phyloP scores from a whole-genome alignment of 2,797 vertebrate genomes.

The Craterocephalus amniculus region DNA sequence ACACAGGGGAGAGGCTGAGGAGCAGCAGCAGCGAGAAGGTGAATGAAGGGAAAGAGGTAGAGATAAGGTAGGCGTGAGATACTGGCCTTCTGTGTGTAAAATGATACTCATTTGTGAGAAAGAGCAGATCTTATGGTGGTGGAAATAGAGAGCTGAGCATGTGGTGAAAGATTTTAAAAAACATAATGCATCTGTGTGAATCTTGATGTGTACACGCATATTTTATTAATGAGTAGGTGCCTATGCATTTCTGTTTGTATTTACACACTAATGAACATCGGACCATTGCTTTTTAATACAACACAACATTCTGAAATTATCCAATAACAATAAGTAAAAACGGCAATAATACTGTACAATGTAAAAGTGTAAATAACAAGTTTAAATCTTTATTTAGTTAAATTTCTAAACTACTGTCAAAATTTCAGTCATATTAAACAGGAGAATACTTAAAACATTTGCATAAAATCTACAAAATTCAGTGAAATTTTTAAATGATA shows the following conservation, averaged over 20 bases:
- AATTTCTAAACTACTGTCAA: not conserved
- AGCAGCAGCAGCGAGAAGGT: constrained; percentile 23
- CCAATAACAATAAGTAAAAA: not conserved
- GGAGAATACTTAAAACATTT: not conserved
- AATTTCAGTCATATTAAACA: not conserved
- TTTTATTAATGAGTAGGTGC: not conserved
- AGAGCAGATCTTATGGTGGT: constrained; percentile 26
- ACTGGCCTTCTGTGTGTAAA: constrained; percentile 15
- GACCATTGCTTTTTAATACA: not conserved
- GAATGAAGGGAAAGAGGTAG: constrained; percentile 40
- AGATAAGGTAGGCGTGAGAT: constrained; percentile 57
- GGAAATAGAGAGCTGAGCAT: constrained; percentile 79
- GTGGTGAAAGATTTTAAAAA: constrained; percentile 57
- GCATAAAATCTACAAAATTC: not conserved
- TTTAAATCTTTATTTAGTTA: not conserved
- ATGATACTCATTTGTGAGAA: constrained; percentile 20
- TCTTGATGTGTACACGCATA: not conserved
- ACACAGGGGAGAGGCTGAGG: constrained; percentile 23
- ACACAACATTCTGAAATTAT: not conserved
- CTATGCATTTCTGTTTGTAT: not conserved
- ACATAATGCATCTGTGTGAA: constrained; percentile 23
- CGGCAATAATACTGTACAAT: not conserved
- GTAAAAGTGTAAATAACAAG: not conserved
- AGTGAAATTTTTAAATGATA: not conserved
- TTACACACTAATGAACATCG: not conserved